Conservation (phyloP, 2,888 invertebrate species). For the Oscheius sp. region DNA sequence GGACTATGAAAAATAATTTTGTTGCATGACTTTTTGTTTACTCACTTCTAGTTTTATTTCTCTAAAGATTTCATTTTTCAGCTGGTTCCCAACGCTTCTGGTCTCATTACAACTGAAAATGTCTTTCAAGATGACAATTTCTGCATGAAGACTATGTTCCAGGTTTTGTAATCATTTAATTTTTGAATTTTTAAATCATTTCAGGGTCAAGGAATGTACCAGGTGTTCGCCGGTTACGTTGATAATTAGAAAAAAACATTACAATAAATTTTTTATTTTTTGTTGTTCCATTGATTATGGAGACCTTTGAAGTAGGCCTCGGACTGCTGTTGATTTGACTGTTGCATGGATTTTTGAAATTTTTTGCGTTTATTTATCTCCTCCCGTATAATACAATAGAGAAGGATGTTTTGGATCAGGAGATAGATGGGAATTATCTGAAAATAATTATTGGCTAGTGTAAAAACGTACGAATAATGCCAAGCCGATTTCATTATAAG, state of each 20-base stretch:
- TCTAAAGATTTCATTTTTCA: too few relatives aligned
- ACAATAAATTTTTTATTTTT: background rate
- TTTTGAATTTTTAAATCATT: slow-evolving; percentile 70
- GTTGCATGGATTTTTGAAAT: background rate
- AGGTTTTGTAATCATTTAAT: background rate
- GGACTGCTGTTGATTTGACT: background rate
- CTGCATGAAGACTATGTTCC: slow-evolving; percentile 38
- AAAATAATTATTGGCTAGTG: background rate
- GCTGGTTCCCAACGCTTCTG: slow-evolving; percentile 39
- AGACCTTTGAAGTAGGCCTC: slow-evolving; percentile 15
- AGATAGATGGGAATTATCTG: slow-evolving; percentile 20
- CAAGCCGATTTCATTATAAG: slow-evolving; percentile 1
- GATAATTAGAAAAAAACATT: background rate
- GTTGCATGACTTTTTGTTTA: too few relatives aligned
- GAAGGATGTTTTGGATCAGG: background rate
- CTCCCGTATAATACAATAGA: background rate
- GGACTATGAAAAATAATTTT: too few relatives aligned
- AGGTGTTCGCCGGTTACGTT: slow-evolving; percentile 15
- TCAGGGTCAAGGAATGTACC: background rate
- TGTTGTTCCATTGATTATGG: slow-evolving; percentile 7
- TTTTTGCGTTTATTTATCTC: background rate
- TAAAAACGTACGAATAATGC: slow-evolving; percentile 7
- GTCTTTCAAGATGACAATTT: slow-evolving; percentile 44
- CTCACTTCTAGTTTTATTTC: background rate
- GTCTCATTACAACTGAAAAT: slow-evolving; percentile 38